Base-by-base conservation (phyloP, 2,888 invertebrate species). In the Coleophora flavipennella region DNA sequence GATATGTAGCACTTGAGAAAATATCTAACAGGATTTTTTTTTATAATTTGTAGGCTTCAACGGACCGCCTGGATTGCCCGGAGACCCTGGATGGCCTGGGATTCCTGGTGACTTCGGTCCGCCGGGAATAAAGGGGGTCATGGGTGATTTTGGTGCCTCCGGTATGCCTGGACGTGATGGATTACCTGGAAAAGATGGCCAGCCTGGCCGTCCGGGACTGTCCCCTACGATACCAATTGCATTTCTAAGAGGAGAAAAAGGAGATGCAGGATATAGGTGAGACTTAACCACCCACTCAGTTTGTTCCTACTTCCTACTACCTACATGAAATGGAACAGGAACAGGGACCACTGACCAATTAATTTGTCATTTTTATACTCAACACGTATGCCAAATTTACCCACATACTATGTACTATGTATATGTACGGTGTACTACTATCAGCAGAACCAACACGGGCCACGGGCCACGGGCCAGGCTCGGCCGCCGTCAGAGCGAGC, bases 121-220 rank as follows among this genome's bases (percentile, higher is more conserved):
- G 1, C 62, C 50, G 9, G 79, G 79, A 10, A 13, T 50, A 1
- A 72, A 71, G 44, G 83, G 83, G n/a, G 43, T 55, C 10, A 58
- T 63, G 33, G 91, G 89, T 8, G 55, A 63, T 1, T 55, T 57
- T 1, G 88, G 88, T 1, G 58, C 48, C 2, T 74, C 81, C 11
- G 89, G 89, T 4, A n/a, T 45, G 12, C 72, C 77, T 3, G 87
- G 87, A 4, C 53, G 62, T 6, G 75, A 80, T 43, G 87, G 88
- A 33, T 53, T 62, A 1, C 65, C 74, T 43, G 90, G 90, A 10
- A 57, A 60, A 1, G 77, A 87, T 40, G 90, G 90, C 3, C 42
- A 44, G 1, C 76, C 85, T 8, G 90, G 90, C 4, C 50, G 49
- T 13, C 77, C 80, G 1, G 91, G 90, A n/a, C 46, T 44, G 2